Evolutionary conservation across 1,140 invertebrate species (phyloP), one percentile per base, ranked within the genome.

Genomic region (Macrotrachela quadricornifera): DNA sequence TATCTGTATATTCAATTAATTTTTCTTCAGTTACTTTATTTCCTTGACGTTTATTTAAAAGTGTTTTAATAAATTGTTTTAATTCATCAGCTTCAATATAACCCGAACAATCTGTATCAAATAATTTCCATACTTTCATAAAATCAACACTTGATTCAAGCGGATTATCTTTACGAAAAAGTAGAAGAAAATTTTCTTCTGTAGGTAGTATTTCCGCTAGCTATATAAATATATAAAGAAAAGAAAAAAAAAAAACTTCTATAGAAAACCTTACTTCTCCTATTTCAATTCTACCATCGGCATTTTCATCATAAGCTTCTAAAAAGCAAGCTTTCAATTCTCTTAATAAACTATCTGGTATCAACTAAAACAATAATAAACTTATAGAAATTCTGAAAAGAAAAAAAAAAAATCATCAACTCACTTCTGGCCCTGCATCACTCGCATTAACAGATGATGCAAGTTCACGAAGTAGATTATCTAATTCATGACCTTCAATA

Each of bases 121-220:
- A 90, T 69, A 87, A 80, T 56, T 82, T 72, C 85, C 85, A 91
- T 57, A 87, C 83, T 77, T 87, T 87, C 85, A 90, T 90, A 67
- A 90, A 90, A 70, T 90, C 85, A 36, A 87, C 84, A 65, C 82
- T 85, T 10, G 83, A 87, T 60, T 88, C 84, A 54, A 90, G 68
- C 6, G 84, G 85, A 71, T 88, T 86, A 64, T 88, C 83, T 64
- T 86, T 83, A 60, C 84, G 76, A 73, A 90, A 90, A 14, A 90
- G 73, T 42, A 90, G 75, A 18, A 90, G 73, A 68, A 90, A 90
- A 63, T 86, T 88, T 64, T 90, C 85, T 62, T 90, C 85, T 78
- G 87, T 85, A 15, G 85, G 85, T 53, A 90, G 70, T 54, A 90
- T 72, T 64, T 88, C 83, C 0, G 85, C 85, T 52, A 90, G 69